These are phyloP conservation scores for Pimephales promelas DNA, from an alignment of 2,113 vertebrate genomes.

Conservation along the genomic window DNA sequence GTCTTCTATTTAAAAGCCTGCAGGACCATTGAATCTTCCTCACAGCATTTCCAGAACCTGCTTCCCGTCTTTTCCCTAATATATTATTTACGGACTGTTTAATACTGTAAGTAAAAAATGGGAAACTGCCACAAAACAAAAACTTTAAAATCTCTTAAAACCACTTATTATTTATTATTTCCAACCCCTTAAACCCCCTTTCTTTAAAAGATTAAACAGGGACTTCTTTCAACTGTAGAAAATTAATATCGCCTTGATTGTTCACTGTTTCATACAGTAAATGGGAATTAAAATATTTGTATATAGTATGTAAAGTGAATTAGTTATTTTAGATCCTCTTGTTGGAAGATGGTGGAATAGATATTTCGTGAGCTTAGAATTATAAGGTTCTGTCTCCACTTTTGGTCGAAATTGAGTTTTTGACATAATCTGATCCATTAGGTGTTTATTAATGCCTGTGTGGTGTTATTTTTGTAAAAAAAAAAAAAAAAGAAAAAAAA, in stretches of 20 bases:
- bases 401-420: too few relatives aligned
- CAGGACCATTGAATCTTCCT: not conserved
- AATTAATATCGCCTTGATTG: not conserved
- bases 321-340: not conserved
- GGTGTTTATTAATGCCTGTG: too few relatives aligned
- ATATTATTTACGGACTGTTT: slow-evolving; percentile 2
- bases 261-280: not conserved
- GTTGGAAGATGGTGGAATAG: too few relatives aligned
- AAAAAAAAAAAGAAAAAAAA: too few relatives aligned
- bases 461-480: too few relatives aligned
- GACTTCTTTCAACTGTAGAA: not conserved
- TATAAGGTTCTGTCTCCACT: too few relatives aligned
- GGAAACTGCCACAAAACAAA: not conserved
- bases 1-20: slow-evolving; percentile 45
- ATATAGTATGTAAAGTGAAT: not conserved
- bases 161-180: not conserved
- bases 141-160: not conserved
- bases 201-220: not conserved
- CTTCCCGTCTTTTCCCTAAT: too few relatives aligned
- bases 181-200: not conserved
- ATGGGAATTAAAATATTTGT: not conserved
- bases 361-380: too few relatives aligned
- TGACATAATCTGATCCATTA: too few relatives aligned
- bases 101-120: not conserved
- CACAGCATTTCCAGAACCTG: not conserved